These are phyloP conservation scores for Balanococcus diminutus DNA, from an alignment of 2,888 invertebrate genomes.

Conservation along the genomic window DNA sequence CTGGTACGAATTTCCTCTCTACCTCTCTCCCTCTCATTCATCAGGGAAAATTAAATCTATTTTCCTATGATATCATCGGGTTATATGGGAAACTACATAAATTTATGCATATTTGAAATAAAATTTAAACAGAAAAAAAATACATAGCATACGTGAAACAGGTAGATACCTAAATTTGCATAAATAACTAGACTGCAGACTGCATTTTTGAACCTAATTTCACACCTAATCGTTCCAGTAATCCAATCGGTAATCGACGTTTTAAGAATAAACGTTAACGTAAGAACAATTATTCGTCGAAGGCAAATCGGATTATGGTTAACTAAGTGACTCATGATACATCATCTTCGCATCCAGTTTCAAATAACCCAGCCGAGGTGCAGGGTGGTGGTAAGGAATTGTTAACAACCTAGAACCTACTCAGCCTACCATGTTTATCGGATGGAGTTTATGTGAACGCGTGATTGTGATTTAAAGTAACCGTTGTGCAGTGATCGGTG, in stretches of 20 bases:
- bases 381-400: neutral
- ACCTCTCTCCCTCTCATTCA: too few relatives aligned
- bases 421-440: neutral
- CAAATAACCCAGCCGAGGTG: neutral
- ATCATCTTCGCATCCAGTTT: neutral
- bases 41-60: neutral
- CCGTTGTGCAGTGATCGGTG: neutral
- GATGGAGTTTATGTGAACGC: neutral
- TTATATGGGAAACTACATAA: neutral
- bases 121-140: neutral
- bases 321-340: slow-evolving; percentile 28
- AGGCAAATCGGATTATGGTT: slow-evolving; percentile 22
- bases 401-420: slow-evolving; percentile 30
- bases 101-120: neutral
- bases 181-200: too few relatives aligned
- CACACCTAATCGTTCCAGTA: neutral
- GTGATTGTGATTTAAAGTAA: slow-evolving; percentile 13
- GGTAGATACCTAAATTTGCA: neutral
- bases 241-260: too few relatives aligned
- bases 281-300: slow-evolving; percentile 13
- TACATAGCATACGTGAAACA: too few relatives aligned
- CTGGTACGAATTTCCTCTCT: neutral
- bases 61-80: neutral
- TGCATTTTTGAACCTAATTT: neutral
- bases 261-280: neutral